Conservation (phyloP, 2,113 vertebrate genomes). For the Archocentrus centrarchus region DNA sequence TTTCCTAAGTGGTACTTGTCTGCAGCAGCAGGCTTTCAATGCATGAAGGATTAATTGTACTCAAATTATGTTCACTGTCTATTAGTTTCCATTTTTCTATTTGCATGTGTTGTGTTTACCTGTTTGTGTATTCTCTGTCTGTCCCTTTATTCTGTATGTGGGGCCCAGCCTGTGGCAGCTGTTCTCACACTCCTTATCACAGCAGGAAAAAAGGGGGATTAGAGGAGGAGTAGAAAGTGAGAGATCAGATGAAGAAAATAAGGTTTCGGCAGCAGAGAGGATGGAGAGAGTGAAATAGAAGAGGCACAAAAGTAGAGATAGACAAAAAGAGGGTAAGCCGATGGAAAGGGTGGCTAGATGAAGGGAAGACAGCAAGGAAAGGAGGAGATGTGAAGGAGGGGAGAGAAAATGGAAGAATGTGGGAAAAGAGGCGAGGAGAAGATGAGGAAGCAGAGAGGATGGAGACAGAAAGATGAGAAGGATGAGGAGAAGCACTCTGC, state of each 20-base stretch:
- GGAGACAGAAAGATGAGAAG: neutral
- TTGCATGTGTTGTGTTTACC: neutral
- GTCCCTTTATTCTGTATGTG: neutral
- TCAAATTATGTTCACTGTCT: neutral
- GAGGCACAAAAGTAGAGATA: neutral
- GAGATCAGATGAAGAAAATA: neutral
- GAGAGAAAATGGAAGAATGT: neutral
- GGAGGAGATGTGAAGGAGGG: neutral
- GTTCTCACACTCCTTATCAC: conserved; percentile 20
- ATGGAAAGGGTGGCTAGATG: neutral
- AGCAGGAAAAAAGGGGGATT: neutral
- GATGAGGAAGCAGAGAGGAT: neutral
- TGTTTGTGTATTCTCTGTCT: neutral
- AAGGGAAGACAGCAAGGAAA: neutral
- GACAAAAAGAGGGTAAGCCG: neutral
- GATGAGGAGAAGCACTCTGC: conserved; percentile 1
- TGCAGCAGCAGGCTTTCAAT: neutral
- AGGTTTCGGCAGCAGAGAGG: conserved; percentile 8
- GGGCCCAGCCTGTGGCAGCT: conserved; percentile 28
- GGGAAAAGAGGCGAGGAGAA: neutral
- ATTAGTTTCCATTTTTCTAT: neutral
- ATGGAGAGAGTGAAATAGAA: neutral
- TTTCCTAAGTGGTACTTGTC: neutral
- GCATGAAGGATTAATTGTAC: neutral
- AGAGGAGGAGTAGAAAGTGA: neutral